Evolutionary conservation across 2,113 vertebrate species (phyloP), one percentile per base, ranked within the genome.

Genomic region (Syngnathus floridae): DNA sequence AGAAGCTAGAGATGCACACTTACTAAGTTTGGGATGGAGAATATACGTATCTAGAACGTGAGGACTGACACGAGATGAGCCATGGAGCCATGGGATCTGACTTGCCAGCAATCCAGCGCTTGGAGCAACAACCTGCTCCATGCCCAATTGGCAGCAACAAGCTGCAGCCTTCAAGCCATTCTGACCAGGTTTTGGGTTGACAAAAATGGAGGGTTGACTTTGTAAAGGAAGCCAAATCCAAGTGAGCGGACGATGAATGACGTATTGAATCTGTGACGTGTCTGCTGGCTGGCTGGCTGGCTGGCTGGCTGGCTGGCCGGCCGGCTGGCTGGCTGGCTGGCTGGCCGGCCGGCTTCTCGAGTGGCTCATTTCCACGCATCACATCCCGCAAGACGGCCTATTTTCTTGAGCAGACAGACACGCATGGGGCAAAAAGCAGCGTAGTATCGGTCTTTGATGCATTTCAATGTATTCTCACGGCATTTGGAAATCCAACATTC

Each of bases 41-140:
- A 71, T 69, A 73, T n/a, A n/a, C n/a, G n/a, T n/a, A n/a, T n/a
- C n/a, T n/a, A 31, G 59, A 75, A 64, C 69, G 72, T 66, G 65
- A 65, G 70, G 67, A 55, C 43, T 76, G 73, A 81, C 79, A 81
- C 70, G 78, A 83, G 77, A 87, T 60, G 79, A 78, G 26, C 26
- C 26, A 79, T 52, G 71, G 26, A 31, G 26, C 26, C 26, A 85
- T 87, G 86, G 85, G 77, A 83, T 82, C 71, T 77, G 66, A 21
- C 61, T 87, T 87, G 84, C 87, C 82, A 80, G 74, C 65, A 72
- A 72, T 70, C 83, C 72, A 71, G 62, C 57, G 49, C 71, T 65
- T 76, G 70, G 72, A 87, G 86, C 84, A 76, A 88, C 75, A 86
- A 84, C 88, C 88, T 89, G 83, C 80, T 83, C 67, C 68, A 62